Evolutionary conservation across 2,113 vertebrate genomes (phyloP), one percentile per base, ranked within the genome.

Genomic region (Eclectus roratus): DNA sequence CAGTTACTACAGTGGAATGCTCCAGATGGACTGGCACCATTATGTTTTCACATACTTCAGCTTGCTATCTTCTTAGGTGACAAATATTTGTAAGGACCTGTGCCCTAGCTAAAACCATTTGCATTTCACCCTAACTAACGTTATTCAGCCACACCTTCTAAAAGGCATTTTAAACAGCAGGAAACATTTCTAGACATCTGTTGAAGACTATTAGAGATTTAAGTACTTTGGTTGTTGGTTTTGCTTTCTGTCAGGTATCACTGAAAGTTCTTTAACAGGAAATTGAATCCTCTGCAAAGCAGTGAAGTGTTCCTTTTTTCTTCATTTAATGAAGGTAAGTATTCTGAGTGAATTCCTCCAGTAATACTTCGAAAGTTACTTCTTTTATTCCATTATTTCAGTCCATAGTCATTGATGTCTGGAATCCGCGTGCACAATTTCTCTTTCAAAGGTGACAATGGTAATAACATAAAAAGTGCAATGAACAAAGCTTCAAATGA

Each of bases 11-110:
- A 74, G 8, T 27, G 1, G 1, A 46, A 44, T 29, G 6, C 7
- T 58, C 28, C 43, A 24, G 27, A 17, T 41, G 11, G 20, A 78
- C 14, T 16, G 15, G 55, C 72, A 86, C 7, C 2, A 2, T 33
- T 66, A 19, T 28, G 20, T 58, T 80, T 77, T 47, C 11, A 19
- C 4, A 8, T 69, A 73, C 52, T 60, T 69, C 17, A 64, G 2
- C 5, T 56, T 80, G 11, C 2, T 80, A 7, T 14, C 7, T 13
- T 88, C 24, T n/a, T 39, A 64, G 39, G 20, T 39, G 17, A 53
- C 19, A 27, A 2, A 39, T 35, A 27, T 39, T 69, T 60, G 28
- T 37, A 53, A 52, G 13, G 29, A 64, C 5, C 0, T 0, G 0
- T 52, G 37, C 23, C 27, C n/a, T 49, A 49, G 7, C 3, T 65